Evolutionary conservation across 2,113 vertebrate genomes (phyloP), one percentile per base, ranked within the genome.

Genomic region (Megaceryle maxima): DNA sequence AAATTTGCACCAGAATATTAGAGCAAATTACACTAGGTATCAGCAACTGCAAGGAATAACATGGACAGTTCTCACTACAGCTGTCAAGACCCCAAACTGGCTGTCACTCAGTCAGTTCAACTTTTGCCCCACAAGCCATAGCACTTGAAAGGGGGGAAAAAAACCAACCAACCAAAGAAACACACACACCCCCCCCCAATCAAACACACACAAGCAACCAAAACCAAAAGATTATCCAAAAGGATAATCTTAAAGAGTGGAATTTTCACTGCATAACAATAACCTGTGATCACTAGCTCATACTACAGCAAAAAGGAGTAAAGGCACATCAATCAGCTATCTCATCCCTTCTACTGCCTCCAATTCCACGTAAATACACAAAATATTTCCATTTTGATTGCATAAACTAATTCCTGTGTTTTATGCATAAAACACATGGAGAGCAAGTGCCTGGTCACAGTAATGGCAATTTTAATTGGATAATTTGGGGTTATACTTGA

Each of bases 361-460:
- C 0, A 3, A 29, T 24, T 64, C 16, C 48, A 88, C 10, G 37
- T 39, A 31, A 73, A 83, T 70, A 84, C 8, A 63, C 4, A 17
- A 70, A 69, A 62, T 62, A 50, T 9, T 64, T 75, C 33, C 12
- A 72, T 16, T 83, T 39, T 33, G 39, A 66, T 6, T 24, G 11
- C 9, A 43, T 39, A 64, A 83, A 66, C 12, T 66, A 74, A 81
- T 9, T 48, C 55, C 26, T 8, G 17, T 11, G 15, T 57, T 83
- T 53, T 48, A 46, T 0, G 1, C 3, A 13, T 12, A 13, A 91
- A 80, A 29, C 28, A 46, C 19, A 22, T 0, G 2, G 14, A 26
- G 8, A 89, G 8, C 16, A 64, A 63, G 26, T 8, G 11, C n/a
- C 57, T 55, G 8, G 9, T 17, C 53, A 72, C 5, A 51, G 26